phyloP scores from a whole-genome alignment of 2,797 vertebrate genomes.

The Danio tinwini region DNA sequence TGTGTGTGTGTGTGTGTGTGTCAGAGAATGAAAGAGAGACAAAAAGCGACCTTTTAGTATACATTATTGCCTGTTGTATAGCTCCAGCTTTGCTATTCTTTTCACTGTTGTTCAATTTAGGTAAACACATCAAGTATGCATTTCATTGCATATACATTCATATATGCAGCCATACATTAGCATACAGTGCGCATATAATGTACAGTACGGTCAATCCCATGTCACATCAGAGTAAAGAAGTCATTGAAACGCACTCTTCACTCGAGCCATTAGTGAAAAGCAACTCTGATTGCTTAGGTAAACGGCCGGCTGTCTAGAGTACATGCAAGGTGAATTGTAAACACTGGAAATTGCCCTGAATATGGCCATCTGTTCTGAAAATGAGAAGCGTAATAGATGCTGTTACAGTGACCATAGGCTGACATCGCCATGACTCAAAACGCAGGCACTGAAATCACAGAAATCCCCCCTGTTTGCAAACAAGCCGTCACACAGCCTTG shows the following conservation, averaged over 20 bases:
- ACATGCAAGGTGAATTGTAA: slow-evolving; percentile 40
- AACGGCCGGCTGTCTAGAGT: slow-evolving; percentile 49
- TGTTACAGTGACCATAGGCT: slow-evolving; percentile 46
- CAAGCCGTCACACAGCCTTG: slow-evolving; percentile 21
- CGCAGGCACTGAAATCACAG: slow-evolving; percentile 5
- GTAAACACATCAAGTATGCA: background rate
- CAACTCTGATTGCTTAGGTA: slow-evolving; percentile 47
- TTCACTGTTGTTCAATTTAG: background rate
- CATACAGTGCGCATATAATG: background rate
- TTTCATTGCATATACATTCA: background rate
- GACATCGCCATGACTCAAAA: slow-evolving; percentile 37
- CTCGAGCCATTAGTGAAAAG: slow-evolving; percentile 34
- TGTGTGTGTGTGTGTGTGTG: background rate
- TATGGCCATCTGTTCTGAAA: slow-evolving; percentile 52
- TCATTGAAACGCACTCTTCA: slow-evolving; percentile 15
- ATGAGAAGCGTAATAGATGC: slow-evolving; percentile 52
- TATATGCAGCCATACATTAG: background rate
- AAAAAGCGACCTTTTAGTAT: background rate
- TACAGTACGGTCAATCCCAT: background rate
- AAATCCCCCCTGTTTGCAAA: slow-evolving; percentile 24
- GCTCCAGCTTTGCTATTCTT: background rate
- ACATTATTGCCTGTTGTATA: background rate
- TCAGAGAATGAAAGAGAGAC: background rate
- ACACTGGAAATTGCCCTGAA: slow-evolving; percentile 51
- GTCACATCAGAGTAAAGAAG: slow-evolving; percentile 26